These are phyloP conservation scores for Drosophila monieri DNA, from an alignment of 2,888 invertebrate species.

Conservation along the genomic window DNA sequence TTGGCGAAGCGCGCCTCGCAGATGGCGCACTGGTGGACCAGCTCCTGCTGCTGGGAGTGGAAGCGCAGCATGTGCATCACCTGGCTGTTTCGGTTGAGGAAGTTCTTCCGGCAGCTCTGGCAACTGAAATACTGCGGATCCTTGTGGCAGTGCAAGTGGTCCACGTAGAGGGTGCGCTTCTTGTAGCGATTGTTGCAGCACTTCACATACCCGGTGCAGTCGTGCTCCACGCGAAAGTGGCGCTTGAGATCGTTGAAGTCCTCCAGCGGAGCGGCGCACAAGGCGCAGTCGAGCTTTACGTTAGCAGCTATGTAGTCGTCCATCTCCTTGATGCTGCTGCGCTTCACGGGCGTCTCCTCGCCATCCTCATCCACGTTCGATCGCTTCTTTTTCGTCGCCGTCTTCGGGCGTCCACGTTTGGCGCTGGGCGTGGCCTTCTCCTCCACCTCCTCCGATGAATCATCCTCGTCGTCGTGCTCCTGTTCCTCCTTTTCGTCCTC, in stretches of 20 bases:
- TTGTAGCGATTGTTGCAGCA: conserved; percentile 77
- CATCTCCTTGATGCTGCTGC: conserved; percentile 68
- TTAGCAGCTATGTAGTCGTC: conserved; percentile 73
- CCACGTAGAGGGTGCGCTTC: conserved; percentile 73
- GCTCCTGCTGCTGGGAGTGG: conserved; percentile 69
- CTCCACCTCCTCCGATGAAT: background rate
- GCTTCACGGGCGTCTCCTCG: conserved; percentile 56
- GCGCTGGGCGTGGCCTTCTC: conserved; percentile 13
- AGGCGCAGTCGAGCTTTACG: conserved; percentile 65
- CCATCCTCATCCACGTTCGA: conserved; percentile 22
- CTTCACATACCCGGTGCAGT: conserved; percentile 68
- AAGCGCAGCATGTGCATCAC: conserved; percentile 75
- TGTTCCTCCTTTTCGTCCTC: conserved; percentile 5
- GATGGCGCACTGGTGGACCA: conserved; percentile 64
- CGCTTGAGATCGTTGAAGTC: conserved; percentile 68
- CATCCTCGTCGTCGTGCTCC: conserved; percentile 7
- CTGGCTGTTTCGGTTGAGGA: conserved; percentile 74
- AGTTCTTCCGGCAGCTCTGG: conserved; percentile 61
- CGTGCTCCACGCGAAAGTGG: conserved; percentile 66
- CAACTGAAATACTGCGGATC: conserved; percentile 75
- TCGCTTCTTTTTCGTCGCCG: conserved; percentile 12
- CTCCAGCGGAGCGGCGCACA: conserved; percentile 57
- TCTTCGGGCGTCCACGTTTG: conserved; percentile 67
- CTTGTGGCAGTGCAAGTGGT: conserved; percentile 73
- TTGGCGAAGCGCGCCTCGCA: conserved; percentile 69